phyloP scores from a whole-genome alignment of 2,888 invertebrate species.

The Hyposoter didymator region DNA sequence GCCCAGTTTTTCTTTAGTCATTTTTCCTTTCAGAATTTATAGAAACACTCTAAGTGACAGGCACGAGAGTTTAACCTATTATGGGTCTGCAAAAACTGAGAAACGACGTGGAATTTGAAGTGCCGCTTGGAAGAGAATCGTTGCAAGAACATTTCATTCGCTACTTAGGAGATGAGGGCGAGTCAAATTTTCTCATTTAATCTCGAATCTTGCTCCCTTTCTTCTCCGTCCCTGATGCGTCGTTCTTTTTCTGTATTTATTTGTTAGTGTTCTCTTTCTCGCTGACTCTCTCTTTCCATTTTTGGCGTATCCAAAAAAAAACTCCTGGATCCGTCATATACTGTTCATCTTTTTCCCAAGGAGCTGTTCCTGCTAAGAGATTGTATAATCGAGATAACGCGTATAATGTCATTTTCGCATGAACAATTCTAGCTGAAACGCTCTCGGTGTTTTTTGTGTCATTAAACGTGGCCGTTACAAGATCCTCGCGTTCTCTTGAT shows the following conservation, averaged over 20 bases:
- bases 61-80: neutral
- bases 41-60: conserved; percentile 11
- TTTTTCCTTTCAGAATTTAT: neutral
- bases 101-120: conserved; percentile 35
- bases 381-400: conserved; percentile 55
- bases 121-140: conserved; percentile 25
- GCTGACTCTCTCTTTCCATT: neutral
- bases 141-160: conserved; percentile 31
- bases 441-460: conserved; percentile 25
- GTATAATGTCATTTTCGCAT: conserved; percentile 55
- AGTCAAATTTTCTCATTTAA: conserved; percentile 36
- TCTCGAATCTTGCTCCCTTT: neutral
- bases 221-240: neutral
- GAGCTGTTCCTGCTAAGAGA: conserved; percentile 30
- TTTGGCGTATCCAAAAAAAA: conserved; percentile 18
- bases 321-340: neutral
- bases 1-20: neutral
- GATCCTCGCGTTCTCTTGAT: conserved; percentile 22
- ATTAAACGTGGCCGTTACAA: conserved; percentile 8
- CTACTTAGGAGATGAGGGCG: conserved; percentile 11
- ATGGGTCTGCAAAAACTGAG: conserved; percentile 1
- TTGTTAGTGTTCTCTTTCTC: neutral
- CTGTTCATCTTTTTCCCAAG: neutral
- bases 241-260: neutral
- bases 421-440: conserved; percentile 33